phyloP scores from a whole-genome alignment of 2,113 vertebrate species.

The Strix uralensis region DNA sequence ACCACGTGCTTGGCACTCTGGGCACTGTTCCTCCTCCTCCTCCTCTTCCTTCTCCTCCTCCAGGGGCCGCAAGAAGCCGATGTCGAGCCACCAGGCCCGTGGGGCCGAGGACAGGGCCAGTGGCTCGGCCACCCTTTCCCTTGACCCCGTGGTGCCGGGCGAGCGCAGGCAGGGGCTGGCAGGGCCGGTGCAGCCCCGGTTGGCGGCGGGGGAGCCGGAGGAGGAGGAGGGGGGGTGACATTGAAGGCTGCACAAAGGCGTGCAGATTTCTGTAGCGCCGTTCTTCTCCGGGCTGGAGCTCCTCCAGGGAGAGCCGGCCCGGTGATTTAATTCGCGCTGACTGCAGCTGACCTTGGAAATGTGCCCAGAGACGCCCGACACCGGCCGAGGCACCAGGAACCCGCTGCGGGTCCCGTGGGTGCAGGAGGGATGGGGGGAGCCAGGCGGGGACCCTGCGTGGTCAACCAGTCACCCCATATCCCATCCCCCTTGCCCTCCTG shows the following conservation, averaged over 20 bases:
- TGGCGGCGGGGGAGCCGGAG: background rate
- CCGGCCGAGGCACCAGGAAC: background rate
- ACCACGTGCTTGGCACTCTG: background rate
- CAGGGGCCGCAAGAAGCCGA: no score
- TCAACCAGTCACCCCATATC: background rate
- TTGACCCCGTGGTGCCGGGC: background rate
- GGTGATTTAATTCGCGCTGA: constrained; percentile 84
- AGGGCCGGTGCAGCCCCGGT: background rate
- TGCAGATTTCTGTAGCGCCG: constrained; percentile 35
- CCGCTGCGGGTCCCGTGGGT: background rate
- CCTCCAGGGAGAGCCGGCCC: constrained; percentile 76
- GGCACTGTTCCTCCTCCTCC: no score
- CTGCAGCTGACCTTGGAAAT: constrained; percentile 85
- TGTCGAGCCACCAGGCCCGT: no score
- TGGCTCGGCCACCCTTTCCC: background rate
- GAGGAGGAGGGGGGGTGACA: background rate
- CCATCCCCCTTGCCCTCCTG: background rate
- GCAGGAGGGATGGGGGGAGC: background rate
- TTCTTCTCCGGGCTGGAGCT: constrained; percentile 54
- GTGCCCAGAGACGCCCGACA: constrained; percentile 44
- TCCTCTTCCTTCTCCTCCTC: background rate
- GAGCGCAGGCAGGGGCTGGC: no score
- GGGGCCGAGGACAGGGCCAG: background rate
- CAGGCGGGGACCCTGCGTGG: background rate
- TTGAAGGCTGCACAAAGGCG: background rate